Conservation (phyloP, 1,140 invertebrate species). For the Carposina sasakii region DNA sequence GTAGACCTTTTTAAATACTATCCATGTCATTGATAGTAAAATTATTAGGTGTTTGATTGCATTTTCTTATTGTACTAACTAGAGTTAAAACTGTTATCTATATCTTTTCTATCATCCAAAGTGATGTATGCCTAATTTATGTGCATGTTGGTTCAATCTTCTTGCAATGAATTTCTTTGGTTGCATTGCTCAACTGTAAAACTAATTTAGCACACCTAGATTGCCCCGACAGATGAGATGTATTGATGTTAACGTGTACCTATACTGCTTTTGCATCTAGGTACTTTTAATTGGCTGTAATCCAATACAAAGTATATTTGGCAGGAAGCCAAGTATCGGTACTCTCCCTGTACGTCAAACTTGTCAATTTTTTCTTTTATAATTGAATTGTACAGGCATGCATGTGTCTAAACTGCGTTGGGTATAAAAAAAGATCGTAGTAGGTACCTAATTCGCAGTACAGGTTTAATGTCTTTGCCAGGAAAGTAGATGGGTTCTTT, state of each 20-base stretch:
- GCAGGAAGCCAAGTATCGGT: constrained; percentile 54
- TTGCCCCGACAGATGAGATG: constrained; percentile 42
- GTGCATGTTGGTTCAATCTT: background rate
- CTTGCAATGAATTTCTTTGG: constrained; percentile 3
- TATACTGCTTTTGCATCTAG: constrained; percentile 30
- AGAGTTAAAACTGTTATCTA: no score
- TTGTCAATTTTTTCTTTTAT: constrained; percentile 64
- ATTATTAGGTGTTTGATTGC: no score
- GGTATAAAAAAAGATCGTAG: no score
- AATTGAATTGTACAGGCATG: constrained; percentile 54
- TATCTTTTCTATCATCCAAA: no score
- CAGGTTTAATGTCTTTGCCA: no score
- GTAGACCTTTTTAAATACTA: no score
- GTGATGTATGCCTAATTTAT: background rate
- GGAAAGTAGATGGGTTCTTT: no score
- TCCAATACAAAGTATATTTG: constrained; percentile 69
- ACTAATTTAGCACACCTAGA: constrained; percentile 50
- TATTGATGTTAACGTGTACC: constrained; percentile 48
- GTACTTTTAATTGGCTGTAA: constrained; percentile 69
- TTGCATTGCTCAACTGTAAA: constrained; percentile 28
- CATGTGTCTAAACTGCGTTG: no score
- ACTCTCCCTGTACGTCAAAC: constrained; percentile 61
- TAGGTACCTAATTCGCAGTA: no score
- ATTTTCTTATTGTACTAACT: no score
- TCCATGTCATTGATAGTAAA: no score